Evolutionary conservation across 1,140 invertebrate species (phyloP).

Genomic region (Mactra quadrangularis): DNA sequence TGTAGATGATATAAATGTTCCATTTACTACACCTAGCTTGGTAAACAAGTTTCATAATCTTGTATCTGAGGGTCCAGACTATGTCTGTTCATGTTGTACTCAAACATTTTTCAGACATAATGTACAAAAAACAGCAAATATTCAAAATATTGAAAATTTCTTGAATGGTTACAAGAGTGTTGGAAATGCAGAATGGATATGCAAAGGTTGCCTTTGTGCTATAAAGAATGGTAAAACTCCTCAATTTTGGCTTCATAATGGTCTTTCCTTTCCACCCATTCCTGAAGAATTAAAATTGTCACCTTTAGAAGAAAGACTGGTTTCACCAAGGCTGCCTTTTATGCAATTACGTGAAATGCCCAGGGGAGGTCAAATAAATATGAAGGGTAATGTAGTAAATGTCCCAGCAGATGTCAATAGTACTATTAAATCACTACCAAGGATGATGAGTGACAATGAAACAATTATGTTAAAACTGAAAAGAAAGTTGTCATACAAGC

Average conservation of each 20-base stretch:
- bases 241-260: conserved; percentile 56
- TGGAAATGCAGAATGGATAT: conserved; percentile 15
- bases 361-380: conserved; percentile 11
- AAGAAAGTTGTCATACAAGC: conserved; percentile 52
- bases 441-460: conserved; percentile 31
- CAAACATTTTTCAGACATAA: conserved; percentile 59
- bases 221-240: conserved; percentile 21
- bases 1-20: conserved; percentile 27
- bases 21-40: too few relatives aligned
- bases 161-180: too few relatives aligned
- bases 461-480: conserved; percentile 45
- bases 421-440: conserved; percentile 29
- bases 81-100: conserved; percentile 54
- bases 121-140: conserved; percentile 33
- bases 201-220: conserved; percentile 11
- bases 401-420: conserved; percentile 43
- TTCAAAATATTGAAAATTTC: too few relatives aligned
- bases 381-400: conserved; percentile 44
- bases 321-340: conserved; percentile 29
- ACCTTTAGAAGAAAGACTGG: conserved; percentile 45
- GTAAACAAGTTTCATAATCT: conserved; percentile 18
- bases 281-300: conserved; percentile 50
- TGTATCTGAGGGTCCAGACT: conserved; percentile 21
- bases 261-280: conserved; percentile 54
- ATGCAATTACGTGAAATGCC: conserved; percentile 52